Conservation (phyloP, 2,797 vertebrate genomes). For the Gymnothorax javanicus region DNA sequence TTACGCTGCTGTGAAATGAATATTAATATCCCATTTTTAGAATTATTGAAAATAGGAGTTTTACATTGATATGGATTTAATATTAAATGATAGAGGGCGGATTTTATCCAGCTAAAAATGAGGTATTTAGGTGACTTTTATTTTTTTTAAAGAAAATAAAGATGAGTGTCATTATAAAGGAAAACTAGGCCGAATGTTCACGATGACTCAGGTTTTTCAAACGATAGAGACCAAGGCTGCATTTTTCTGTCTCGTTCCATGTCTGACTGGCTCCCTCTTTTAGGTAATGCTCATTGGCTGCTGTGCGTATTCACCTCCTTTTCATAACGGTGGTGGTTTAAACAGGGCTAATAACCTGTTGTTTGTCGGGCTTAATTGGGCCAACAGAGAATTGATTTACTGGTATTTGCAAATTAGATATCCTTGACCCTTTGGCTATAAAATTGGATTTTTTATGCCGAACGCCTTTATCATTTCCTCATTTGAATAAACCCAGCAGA, state of each 20-base stretch:
- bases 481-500: slow-evolving; percentile 20
- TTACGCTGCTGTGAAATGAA: neutral
- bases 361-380: slow-evolving; percentile 24
- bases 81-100: neutral
- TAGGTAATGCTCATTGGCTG: neutral
- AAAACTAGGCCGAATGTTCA: neutral
- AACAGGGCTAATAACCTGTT: slow-evolving; percentile 25
- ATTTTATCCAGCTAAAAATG: neutral
- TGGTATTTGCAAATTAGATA: neutral
- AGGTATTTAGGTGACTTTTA: neutral
- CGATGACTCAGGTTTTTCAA: neutral
- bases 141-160: neutral
- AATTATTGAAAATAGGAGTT: neutral
- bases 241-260: neutral
- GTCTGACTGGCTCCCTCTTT: slow-evolving; percentile 9
- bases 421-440: neutral
- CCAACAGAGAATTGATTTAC: slow-evolving; percentile 22
- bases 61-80: neutral
- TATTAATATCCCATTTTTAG: neutral
- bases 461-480: slow-evolving; percentile 1
- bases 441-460: neutral
- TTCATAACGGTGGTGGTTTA: slow-evolving; percentile 30
- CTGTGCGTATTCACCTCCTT: slow-evolving; percentile 23
- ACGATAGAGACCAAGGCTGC: neutral
- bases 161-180: neutral